Base-by-base conservation (phyloP, 2,113 vertebrate species). In the Amphiprion percula region DNA sequence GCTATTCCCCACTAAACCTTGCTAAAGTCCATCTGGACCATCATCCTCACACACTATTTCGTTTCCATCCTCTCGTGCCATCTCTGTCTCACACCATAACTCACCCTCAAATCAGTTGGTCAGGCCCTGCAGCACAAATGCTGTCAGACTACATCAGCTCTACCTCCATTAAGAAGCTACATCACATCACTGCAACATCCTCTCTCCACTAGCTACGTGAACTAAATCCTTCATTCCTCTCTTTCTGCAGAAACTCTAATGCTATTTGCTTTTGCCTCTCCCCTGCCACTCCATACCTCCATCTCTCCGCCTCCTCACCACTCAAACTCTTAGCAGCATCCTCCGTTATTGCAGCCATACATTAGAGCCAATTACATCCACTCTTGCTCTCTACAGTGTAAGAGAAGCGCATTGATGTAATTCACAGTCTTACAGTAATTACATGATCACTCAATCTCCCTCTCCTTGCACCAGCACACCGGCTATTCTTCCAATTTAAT, bases 141-240 rank as follows among this genome's bases (percentile, higher is more conserved):
- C 73, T 86, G 85, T 79, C 85, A 88, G 73, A 82, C 58, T 62
- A 69, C 54, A 86, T 86, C 74, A 62, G 63, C 72, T 68, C 70
- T 68, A 23, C 47, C 78, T 84, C 69, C 65, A 64, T 86, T 70
- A 65, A 55, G 49, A 6, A 54, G 58, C 76, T 77, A 69, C 53
- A 11, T 46, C 73, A 77, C 50, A 74, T 83, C 41, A 50, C 50
- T 59, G 41, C 47, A 84, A 65, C 65, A 47, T 63, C 77, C 41
- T 9, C 19, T 26, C 60, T 73, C 26, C 16, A 54, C 58, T 21
- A 11, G 54, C 65, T 70, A 68, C 33, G 37, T 77, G 49, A 53
- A 50, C 66, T 53, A 65, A 50, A 59, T 78, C 9, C 10, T 79
- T n/a, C 52, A 75, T 74, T 70, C 65, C 44, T 58, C 24, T 68